These are phyloP conservation scores for Megastigmus dorsalis DNA, from an alignment of 2,888 invertebrate genomes.

Conservation along the genomic window DNA sequence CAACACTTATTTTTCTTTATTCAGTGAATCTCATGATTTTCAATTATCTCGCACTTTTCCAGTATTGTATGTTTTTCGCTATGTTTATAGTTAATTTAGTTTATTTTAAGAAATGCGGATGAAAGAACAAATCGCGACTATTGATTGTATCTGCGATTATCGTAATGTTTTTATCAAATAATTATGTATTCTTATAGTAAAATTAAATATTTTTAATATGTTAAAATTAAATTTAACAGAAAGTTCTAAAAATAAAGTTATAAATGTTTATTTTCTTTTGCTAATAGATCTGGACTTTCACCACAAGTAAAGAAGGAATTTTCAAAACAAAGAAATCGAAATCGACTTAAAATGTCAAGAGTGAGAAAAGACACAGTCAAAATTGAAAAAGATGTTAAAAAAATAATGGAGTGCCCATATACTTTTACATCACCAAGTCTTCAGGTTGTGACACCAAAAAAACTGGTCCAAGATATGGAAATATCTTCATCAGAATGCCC, in stretches of 20 bases:
- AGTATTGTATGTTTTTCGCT: too few relatives aligned
- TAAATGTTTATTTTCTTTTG: conserved; percentile 15
- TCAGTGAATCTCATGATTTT: too few relatives aligned
- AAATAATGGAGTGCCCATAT: background rate
- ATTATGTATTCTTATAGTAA: too few relatives aligned
- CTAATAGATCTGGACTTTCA: conserved; percentile 24
- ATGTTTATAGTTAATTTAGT: too few relatives aligned
- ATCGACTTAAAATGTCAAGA: background rate
- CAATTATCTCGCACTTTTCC: too few relatives aligned
- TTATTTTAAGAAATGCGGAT: too few relatives aligned
- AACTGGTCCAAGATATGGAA: background rate
- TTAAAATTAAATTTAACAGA: too few relatives aligned
- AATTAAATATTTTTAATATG: too few relatives aligned
- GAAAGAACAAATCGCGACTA: too few relatives aligned
- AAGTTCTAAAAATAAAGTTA: too few relatives aligned
- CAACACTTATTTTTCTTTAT: background rate
- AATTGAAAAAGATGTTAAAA: conserved; percentile 15
- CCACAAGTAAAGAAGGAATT: conserved; percentile 39
- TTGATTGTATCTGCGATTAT: too few relatives aligned
- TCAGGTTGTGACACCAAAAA: background rate
- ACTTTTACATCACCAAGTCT: background rate
- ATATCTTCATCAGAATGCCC: background rate
- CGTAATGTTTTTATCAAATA: too few relatives aligned
- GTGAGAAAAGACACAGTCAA: conserved; percentile 11
- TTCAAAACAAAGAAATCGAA: background rate